Base-by-base conservation (phyloP, 2,888 invertebrate genomes). In the Eubasilissa splendida region DNA sequence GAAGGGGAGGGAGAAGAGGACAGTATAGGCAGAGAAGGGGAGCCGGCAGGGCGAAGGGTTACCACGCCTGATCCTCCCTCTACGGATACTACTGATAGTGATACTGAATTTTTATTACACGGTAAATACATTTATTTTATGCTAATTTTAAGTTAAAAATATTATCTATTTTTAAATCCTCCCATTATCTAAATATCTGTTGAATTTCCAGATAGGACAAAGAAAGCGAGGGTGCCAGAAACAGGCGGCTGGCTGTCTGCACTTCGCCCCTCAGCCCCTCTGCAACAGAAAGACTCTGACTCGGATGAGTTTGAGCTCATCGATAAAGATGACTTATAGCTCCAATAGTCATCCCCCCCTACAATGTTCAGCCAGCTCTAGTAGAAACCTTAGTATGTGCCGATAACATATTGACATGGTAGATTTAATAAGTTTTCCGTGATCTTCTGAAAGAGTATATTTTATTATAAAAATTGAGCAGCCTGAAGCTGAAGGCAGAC, bases 251-350 rank as follows among this genome's bases (percentile, higher is more conserved):
- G 66, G 66, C 11, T 53, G n/a, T 59, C 58, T 8, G 31, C 65
- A 14, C 22, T 8, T 52, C n/a, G 58, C 65, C 73, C 71, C 65
- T 73, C 78, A 4, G 75, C 75, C 53, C 42, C 77, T 22, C 79
- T 31, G n/a, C 78, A 42, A 10, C 63, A 60, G 11, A 22, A 52
- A 33, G 81, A 82, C 54, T 81, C 79, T 3, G 82, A 82, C 63
- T 79, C 82, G 2, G 82, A 82, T 53, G 83, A 82, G 52, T 83
- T 83, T 56, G 83, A 83, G 58, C 76, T 83, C 42, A 80, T 83
- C 50, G 77, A 81, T 54, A 77, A 76, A n/a, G 80, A 79, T 14
- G 82, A 82, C 42, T 83, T 83, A 83, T 83, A 83, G 83, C 82
- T 77, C 53, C 52, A 54, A 14, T 33, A 65, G 59, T 56, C 54